phyloP scores from a whole-genome alignment of 2,888 invertebrate genomes.

The Sturmia bella region DNA sequence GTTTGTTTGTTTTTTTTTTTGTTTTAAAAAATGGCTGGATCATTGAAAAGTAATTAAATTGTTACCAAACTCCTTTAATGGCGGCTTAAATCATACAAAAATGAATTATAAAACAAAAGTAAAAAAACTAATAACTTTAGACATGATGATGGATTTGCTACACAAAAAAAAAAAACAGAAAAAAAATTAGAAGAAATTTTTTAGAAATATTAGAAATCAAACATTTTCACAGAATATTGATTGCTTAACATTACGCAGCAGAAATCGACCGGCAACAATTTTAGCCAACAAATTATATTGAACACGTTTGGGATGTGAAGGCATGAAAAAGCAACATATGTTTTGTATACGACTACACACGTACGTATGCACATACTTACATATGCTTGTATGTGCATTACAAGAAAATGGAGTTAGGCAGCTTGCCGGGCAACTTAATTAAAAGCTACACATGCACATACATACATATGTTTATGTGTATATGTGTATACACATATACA shows the following conservation, averaged over 20 bases:
- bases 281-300: background rate
- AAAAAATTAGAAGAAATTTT: slow-evolving; percentile 17
- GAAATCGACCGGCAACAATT: slow-evolving; percentile 22
- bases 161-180: slow-evolving; percentile 22
- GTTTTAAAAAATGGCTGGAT: slow-evolving; percentile 71
- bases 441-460: too few relatives aligned
- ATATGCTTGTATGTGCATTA: too few relatives aligned
- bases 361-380: background rate
- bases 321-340: background rate
- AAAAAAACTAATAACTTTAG: slow-evolving; percentile 37
- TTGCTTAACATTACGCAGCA: slow-evolving; percentile 74
- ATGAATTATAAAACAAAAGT: slow-evolving; percentile 8
- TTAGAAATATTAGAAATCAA: background rate
- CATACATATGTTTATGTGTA: too few relatives aligned
- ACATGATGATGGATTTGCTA: slow-evolving; percentile 69
- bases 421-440: slow-evolving; percentile 48
- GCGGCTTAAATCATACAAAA: slow-evolving; percentile 42
- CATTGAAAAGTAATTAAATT: slow-evolving; percentile 81
- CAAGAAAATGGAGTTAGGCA: background rate
- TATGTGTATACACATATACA: too few relatives aligned
- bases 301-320: background rate
- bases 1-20: too few relatives aligned
- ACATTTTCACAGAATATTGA: slow-evolving; percentile 65
- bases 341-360: background rate
- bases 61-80: slow-evolving; percentile 69